Base-by-base conservation (phyloP, 37 sponge, comb jelly and placozoan genomes). In the Eunapius fragilis region DNA sequence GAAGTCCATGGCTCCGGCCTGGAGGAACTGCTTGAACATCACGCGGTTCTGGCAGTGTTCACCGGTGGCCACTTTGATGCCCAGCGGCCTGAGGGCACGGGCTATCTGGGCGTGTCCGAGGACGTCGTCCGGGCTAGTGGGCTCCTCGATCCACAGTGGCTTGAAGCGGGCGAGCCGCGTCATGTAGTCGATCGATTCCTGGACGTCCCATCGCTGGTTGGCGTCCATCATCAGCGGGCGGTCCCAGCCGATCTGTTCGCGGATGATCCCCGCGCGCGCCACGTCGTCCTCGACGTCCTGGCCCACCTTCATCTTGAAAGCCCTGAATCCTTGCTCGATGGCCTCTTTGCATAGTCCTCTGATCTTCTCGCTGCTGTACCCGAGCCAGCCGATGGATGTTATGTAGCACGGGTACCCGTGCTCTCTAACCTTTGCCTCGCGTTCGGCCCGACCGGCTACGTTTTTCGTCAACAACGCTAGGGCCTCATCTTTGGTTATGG, bases 11-110 rank as follows among this genome's bases (percentile, higher is more conserved):
- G 95, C 95, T 25, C 87, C 88, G 2, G 87, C 78, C 38, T 94
- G 49, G 36, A 97, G 74, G 71, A 97, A 97, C 84, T 97, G 97
- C 83, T 97, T 97, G 88, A 97, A 97, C 83, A 97, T 88, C 45
- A 97, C 97, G 2, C 93, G 35, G 71, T 97, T 97, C 26, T 92
- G 91, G 73, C 91, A 90, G 50, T 72, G 68, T 45, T 97, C 97
- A 10, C 97, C 97, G 0, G 95, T 92, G 14, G 97, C 97, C 38
- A 97, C 91, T 0, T 91, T 93, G 67, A 97, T 92, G 31, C 75
- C 77, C 35, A 72, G 79, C 69, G 80, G 77, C 41, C 68, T 38
- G 30, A 97, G 78, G 10, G 78, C 89, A 34, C 80, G 34, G 27
- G 80, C 76, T 27, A 97, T 97, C 17, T 90, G 81, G 5, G 88